Conservation (phyloP, 2,797 vertebrate species). For the Peromyscus aztecus region DNA sequence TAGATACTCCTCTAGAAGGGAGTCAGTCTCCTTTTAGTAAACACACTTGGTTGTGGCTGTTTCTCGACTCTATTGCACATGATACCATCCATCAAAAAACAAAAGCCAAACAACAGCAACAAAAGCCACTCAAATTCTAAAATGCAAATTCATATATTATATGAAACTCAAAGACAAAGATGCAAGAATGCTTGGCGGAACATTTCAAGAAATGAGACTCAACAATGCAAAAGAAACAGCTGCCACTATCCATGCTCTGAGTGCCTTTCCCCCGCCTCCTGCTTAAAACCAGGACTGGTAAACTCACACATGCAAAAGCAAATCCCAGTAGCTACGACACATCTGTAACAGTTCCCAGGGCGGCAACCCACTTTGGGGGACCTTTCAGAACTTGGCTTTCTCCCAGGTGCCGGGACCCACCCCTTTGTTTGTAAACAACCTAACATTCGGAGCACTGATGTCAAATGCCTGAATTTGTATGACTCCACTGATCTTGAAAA, state of each 20-base stretch:
- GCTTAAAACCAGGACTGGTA: conserved; percentile 19
- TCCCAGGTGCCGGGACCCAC: conserved; percentile 18
- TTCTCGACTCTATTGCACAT: conserved; percentile 10
- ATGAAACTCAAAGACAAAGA: conserved; percentile 60
- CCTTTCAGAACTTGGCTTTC: neutral
- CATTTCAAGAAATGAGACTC: neutral
- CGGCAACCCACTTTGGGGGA: neutral
- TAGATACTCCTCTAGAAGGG: neutral
- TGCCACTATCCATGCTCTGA: neutral
- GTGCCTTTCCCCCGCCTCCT: neutral
- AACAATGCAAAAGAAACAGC: neutral
- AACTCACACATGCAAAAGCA: neutral
- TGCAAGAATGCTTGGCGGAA: neutral
- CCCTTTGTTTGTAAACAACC: conserved; percentile 34
- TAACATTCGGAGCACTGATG: conserved; percentile 72
- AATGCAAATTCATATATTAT: conserved; percentile 67
- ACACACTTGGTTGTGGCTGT: conserved; percentile 34
- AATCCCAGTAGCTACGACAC: neutral
- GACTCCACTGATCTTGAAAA: conserved; percentile 70
- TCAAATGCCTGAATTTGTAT: conserved; percentile 14
- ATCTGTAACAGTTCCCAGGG: neutral
- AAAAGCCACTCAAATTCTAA: neutral
- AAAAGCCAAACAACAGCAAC: neutral
- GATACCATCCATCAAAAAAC: conserved; percentile 39
- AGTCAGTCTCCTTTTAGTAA: neutral